These are phyloP conservation scores for Trematocara zebra DNA, from an alignment of 2,113 vertebrate species.

Conservation along the genomic window DNA sequence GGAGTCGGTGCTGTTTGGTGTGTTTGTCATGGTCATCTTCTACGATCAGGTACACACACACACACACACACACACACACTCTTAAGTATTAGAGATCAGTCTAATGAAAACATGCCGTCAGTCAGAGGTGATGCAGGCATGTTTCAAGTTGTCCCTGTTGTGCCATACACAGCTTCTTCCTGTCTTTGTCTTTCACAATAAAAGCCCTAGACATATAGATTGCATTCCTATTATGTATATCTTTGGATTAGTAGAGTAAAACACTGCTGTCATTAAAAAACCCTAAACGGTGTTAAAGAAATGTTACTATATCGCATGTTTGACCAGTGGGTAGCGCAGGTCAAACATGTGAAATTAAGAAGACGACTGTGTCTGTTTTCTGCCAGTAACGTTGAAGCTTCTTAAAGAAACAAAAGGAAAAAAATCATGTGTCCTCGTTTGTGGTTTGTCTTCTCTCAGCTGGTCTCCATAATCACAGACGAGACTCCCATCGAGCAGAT, in stretches of 20 bases:
- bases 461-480: slow-evolving; percentile 77
- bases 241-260: neutral
- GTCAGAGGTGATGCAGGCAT: neutral
- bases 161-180: neutral
- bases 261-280: neutral
- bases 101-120: neutral
- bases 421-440: neutral
- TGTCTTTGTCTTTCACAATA: neutral
- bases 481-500: slow-evolving; percentile 80
- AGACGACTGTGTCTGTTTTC: neutral
- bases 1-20: slow-evolving; percentile 78
- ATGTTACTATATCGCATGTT: neutral
- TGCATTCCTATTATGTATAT: neutral
- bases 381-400: neutral
- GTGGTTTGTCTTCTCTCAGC: slow-evolving; percentile 34
- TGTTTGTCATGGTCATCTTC: slow-evolving; percentile 80
- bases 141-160: neutral
- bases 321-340: neutral
- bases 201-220: neutral
- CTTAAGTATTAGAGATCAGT: neutral
- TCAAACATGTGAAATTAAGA: neutral
- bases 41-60: slow-evolving; percentile 76
- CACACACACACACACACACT: neutral
- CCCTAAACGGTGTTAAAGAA: neutral
- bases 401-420: neutral